Evolutionary conservation across 2,113 vertebrate genomes (phyloP).

Genomic region (Charadrius vociferus): DNA sequence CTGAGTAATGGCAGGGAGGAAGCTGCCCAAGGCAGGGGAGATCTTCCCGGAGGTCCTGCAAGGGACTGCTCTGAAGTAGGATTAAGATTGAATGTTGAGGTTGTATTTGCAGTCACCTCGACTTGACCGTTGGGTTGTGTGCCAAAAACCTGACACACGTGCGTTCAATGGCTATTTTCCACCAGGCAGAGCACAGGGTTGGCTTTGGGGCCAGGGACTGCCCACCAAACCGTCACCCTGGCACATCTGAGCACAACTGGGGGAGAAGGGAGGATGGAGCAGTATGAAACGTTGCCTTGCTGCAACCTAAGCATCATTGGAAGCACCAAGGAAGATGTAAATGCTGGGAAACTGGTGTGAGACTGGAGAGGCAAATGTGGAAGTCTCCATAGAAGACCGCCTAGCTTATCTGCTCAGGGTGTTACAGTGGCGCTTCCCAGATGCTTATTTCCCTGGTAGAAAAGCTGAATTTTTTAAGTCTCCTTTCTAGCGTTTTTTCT

Average conservation of each 20-base stretch:
- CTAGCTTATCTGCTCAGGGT: background rate
- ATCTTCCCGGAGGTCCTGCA: background rate
- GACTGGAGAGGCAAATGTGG: background rate
- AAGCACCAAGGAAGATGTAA: rapidly evolving
- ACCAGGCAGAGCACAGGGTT: too few species aligned
- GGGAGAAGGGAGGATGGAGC: too few species aligned
- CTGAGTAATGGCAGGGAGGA: background rate
- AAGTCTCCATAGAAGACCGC: background rate
- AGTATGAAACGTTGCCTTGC: too few species aligned
- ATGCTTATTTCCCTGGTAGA: background rate
- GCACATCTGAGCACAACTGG: too few species aligned
- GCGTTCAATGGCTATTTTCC: too few species aligned
- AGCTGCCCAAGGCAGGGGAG: background rate
- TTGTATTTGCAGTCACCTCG: too few species aligned
- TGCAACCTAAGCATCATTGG: too few species aligned
- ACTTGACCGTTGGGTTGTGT: too few species aligned
- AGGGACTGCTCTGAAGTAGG: background rate
- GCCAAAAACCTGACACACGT: too few species aligned
- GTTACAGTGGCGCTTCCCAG: background rate
- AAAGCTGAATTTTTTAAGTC: background rate
- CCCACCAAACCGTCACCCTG: too few species aligned
- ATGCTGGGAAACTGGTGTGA: background rate
- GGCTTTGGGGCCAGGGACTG: too few species aligned
- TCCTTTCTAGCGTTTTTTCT: background rate
- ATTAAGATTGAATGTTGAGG: too few species aligned